phyloP scores from a whole-genome alignment of 1,140 invertebrate species.

The Muscidifurax raptorellus region DNA sequence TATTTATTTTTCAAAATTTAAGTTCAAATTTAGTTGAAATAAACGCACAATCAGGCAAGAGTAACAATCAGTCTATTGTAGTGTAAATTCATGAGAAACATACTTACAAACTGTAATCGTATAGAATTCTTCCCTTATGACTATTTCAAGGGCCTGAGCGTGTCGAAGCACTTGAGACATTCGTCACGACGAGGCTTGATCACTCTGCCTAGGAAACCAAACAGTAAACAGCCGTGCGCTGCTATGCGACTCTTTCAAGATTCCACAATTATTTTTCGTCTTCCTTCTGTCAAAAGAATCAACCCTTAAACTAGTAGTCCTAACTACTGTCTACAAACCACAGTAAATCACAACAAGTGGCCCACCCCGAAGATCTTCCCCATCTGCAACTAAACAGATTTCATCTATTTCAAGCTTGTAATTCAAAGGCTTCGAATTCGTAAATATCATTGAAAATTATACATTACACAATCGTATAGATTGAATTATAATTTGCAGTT shows the following conservation, averaged over 20 bases:
- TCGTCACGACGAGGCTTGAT: slow-evolving; percentile 18
- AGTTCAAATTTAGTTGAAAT: too few species aligned
- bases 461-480: not conserved
- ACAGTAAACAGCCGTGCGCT: slow-evolving; percentile 18
- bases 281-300: not conserved
- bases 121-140: not conserved
- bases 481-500: not conserved
- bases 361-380: not conserved
- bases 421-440: not conserved
- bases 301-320: slow-evolving; percentile 11
- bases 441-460: not conserved
- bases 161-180: slow-evolving; percentile 18
- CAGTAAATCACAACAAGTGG: slow-evolving; percentile 21
- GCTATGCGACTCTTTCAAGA: not conserved
- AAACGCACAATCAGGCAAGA: not conserved
- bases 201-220: slow-evolving; percentile 9
- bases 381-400: not conserved
- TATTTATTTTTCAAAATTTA: too few species aligned
- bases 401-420: not conserved
- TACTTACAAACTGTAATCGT: not conserved
- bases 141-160: slow-evolving; percentile 18
- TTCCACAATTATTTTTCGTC: slow-evolving; percentile 14
- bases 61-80: not conserved
- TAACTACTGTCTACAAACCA: slow-evolving; percentile 1
- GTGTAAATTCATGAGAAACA: not conserved